Evolutionary conservation across 2,888 invertebrate species (phyloP).

Genomic region (Yponomeuta plumbellus): DNA sequence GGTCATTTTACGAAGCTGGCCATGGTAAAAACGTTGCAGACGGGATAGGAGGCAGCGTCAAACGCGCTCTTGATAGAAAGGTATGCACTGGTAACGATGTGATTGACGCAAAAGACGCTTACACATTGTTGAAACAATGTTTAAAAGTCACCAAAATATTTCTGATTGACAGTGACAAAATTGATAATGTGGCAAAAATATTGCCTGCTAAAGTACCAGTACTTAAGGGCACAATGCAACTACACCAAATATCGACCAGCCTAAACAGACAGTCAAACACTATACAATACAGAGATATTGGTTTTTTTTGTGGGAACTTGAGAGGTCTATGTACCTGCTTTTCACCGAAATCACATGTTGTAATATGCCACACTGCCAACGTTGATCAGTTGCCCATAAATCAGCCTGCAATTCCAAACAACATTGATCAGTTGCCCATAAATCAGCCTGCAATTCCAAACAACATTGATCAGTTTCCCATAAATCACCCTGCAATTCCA

Average conservation of each 20-base stretch:
- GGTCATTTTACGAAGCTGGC: slow-evolving; percentile 19
- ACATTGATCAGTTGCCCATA: too few relatives aligned
- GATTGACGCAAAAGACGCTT: slow-evolving; percentile 18
- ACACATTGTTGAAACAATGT: slow-evolving; percentile 17
- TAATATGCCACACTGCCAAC: too few relatives aligned
- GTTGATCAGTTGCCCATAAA: too few relatives aligned
- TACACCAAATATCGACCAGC: slow-evolving; percentile 24
- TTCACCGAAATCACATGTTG: too few relatives aligned
- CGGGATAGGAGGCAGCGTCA: slow-evolving; percentile 20
- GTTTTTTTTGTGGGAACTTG: too few relatives aligned
- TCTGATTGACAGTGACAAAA: slow-evolving; percentile 22
- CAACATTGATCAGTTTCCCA: too few relatives aligned
- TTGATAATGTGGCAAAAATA: slow-evolving; percentile 23
- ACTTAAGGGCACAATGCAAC: slow-evolving; percentile 24
- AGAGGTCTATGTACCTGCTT: too few relatives aligned
- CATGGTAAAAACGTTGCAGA: slow-evolving; percentile 23
- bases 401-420: too few relatives aligned
- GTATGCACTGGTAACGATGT: slow-evolving; percentile 20
- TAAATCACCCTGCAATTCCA: too few relatives aligned
- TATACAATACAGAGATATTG: too few relatives aligned
- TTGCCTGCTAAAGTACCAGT: slow-evolving; percentile 22
- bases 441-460: too few relatives aligned
- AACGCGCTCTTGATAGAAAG: slow-evolving; percentile 19
- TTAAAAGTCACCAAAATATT: slow-evolving; percentile 25
- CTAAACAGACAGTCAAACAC: too few relatives aligned